A percentile compares a stretch with the other conserved stretches of the same genome.
phyloP scores from a whole-genome alignment of 2,797 vertebrate genomes.

The Amblyraja radiata region DNA sequence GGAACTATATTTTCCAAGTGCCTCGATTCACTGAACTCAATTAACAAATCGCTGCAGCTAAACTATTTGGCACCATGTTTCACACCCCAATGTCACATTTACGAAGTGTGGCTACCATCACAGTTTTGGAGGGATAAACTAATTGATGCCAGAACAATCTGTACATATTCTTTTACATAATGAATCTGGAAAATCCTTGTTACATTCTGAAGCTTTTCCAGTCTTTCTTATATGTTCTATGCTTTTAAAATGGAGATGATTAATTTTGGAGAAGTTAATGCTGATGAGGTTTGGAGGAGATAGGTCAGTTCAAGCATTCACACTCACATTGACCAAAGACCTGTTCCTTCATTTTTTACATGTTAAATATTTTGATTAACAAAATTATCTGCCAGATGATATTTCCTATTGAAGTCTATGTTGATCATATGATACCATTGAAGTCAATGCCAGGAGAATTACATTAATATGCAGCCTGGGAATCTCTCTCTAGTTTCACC shows the following conservation, averaged over 20 bases:
- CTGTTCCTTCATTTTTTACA: not conserved
- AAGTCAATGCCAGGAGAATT: not conserved
- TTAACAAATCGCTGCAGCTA: not conserved
- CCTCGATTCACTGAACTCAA: not conserved
- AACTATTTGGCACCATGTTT: not conserved
- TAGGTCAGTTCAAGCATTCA: not conserved
- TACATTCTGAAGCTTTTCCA: not conserved
- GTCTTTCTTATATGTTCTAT: not conserved
- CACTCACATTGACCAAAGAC: not conserved
- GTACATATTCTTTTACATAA: not conserved
- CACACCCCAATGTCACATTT: not conserved
- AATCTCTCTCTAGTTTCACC: not conserved
- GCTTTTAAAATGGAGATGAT: not conserved
- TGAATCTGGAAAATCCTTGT: not conserved
- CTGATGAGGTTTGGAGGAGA: too few species aligned
- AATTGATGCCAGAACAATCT: not conserved
- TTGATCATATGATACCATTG: not conserved
- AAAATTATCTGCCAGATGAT: too few species aligned
- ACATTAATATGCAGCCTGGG: not conserved
- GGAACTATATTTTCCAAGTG: not conserved
- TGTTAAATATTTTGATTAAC: not conserved
- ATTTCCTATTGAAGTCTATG: not conserved
- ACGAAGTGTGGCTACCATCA: not conserved
- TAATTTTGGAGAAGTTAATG: not conserved
- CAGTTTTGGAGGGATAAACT: not conserved